Percentiles rank a stretch among this genome's conserved stretches.
Conservation (phyloP, 2,113 vertebrate genomes). For the Theropithecus gelada region DNA sequence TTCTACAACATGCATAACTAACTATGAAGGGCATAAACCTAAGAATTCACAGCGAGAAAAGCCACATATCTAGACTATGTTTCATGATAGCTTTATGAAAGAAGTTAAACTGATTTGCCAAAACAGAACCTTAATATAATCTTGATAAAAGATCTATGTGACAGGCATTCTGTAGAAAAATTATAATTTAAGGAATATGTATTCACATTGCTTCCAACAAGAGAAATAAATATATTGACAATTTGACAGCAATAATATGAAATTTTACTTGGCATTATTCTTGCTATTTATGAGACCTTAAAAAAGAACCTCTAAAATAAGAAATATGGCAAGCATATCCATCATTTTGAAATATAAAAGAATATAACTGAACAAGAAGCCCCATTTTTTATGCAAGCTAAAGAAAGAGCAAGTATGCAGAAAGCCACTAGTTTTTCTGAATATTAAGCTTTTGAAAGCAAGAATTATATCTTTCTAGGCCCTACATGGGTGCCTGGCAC, state of each 20-base stretch:
- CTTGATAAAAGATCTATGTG: conserved; percentile 51
- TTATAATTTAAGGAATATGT: conserved; percentile 63
- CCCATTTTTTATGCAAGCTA: background rate
- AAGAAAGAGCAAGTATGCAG: background rate
- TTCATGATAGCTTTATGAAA: conserved; percentile 40
- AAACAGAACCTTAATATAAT: conserved; percentile 58
- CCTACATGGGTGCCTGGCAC: background rate
- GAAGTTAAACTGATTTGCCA: conserved; percentile 58
- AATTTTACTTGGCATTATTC: conserved; percentile 61
- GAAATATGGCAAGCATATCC: conserved; percentile 25
- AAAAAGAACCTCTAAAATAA: conserved; percentile 52
- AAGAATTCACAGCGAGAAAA: background rate
- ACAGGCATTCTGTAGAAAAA: conserved; percentile 63
- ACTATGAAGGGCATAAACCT: background rate
- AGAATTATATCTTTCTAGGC: background rate
- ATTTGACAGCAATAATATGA: conserved; percentile 64
- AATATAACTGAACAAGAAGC: background rate
- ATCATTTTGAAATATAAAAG: conserved; percentile 58
- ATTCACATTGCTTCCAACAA: conserved; percentile 48
- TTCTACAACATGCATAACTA: background rate
- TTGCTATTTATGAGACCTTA: conserved; percentile 56
- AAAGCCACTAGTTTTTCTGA: background rate
- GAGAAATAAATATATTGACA: conserved; percentile 73
- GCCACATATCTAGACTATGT: background rate
- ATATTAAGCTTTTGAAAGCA: background rate